Base-by-base conservation (phyloP, 2,888 invertebrate species). In the Acleris laterana region DNA sequence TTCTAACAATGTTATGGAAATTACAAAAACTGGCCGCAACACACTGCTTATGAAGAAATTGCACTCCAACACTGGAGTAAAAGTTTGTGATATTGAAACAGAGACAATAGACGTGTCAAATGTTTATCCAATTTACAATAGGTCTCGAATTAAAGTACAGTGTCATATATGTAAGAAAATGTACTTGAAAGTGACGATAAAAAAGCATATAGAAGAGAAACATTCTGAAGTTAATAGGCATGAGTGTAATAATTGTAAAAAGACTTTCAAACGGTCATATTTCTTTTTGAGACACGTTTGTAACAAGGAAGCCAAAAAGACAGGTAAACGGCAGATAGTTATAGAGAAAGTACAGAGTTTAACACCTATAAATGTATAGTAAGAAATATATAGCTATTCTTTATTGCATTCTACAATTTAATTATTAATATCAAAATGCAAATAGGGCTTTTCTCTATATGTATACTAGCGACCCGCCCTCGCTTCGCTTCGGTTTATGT, bases 1-100 rank as follows among this genome's bases (percentile, higher is more conserved):
- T 56, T 72, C 83, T 0, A 70, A 83, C 2, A 70, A 70, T 0
- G 63, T 87, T 0, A 74, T 87, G 0, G 79, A 88, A 72, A 85
- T 89, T 0, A 83, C 71, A n/a, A 88, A 87, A 61, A 74, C 77
- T 0, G 76, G 77, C 0, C 68, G 69, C 0, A 88, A 83, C 17
- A 69, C 71, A 0, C 60, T 88, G 1, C 56, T 86, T 0, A 76
- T 89, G 72, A 73, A 77, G 6, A 79, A 76, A 66, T 52, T 80
- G 0, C 69, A 78, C 0, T 70, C 76, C 0, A 72, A 75, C 1
- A 73, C 74, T 0, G 61, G 73, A 1, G 74, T 82, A 0, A 74
- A 73, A 59, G 71, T 81, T 0, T 71, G 73, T 4, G 74, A 78
- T 20, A 69, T 63, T 0, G 62, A 71, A 3, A 70, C 69, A 0